These are phyloP conservation scores for Misgurnus anguillicaudatus DNA, from an alignment of 2,113 vertebrate species.

Conservation along the genomic window DNA sequence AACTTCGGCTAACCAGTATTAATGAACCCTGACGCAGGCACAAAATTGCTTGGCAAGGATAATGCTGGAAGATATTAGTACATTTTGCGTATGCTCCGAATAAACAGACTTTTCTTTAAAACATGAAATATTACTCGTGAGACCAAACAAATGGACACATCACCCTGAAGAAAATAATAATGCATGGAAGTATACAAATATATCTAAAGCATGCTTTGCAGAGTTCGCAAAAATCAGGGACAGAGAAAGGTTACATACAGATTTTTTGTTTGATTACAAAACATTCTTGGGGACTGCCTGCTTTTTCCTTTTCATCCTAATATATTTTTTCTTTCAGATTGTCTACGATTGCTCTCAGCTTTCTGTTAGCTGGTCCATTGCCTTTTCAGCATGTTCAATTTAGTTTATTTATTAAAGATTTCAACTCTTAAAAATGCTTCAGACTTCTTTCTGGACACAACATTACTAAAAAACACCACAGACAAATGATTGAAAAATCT, in stretches of 20 bases:
- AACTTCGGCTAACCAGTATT: constrained; percentile 41
- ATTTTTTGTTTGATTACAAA: not conserved
- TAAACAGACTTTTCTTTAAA: constrained; percentile 26
- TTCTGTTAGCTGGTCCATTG: constrained; percentile 65
- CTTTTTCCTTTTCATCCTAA: constrained; percentile 50
- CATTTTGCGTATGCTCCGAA: constrained; percentile 17
- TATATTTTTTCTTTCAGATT: constrained; percentile 55
- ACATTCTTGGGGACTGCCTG: constrained; percentile 58
- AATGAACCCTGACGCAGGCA: constrained; percentile 40
- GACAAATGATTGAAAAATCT: not conserved
- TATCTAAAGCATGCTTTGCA: not conserved
- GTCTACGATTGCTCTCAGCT: constrained; percentile 64
- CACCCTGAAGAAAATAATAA: constrained; percentile 16
- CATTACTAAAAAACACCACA: constrained; percentile 1
- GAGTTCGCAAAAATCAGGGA: not conserved
- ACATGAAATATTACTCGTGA: constrained; percentile 1
- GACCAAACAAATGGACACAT: constrained; percentile 4
- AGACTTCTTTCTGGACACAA: constrained; percentile 39
- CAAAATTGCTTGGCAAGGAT: constrained; percentile 39
- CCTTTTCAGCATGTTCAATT: constrained; percentile 69
- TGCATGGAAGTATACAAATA: not conserved
- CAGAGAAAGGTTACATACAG: not conserved
- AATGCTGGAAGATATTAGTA: constrained; percentile 32
- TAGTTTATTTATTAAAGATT: constrained; percentile 66
- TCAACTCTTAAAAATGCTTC: constrained; percentile 58